Evolutionary conservation across 1,140 invertebrate genomes (phyloP), one percentile per base, ranked within the genome.

Genomic region (Penaeus chinensis): DNA sequence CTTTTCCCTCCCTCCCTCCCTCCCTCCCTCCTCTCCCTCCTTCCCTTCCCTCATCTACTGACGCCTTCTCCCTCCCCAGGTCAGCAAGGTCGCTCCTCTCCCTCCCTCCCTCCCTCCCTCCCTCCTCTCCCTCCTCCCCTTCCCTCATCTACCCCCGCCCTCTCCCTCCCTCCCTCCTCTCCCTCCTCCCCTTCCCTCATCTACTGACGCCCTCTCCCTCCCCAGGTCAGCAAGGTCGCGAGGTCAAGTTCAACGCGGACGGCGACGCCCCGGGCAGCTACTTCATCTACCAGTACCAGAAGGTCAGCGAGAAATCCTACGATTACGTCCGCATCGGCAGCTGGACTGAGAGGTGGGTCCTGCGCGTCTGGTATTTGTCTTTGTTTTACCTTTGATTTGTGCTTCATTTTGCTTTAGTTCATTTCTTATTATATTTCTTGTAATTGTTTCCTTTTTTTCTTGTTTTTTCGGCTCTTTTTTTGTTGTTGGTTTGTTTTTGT

Each of bases 251-350:
- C 91, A 94, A 95, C 91, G 90, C 92, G 22, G 93, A 95, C 88
- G 94, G 95, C 0, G 95, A 95, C 91, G 94, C 95, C 4, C 94
- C 93, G 83, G 95, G 95, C 27, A 94, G 93, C 90, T 95, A 95
- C 91, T 94, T 94, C 90, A 95, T 95, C 89, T 95, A 95, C 92
- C 94, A 95, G 91, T 95, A 95, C 91, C 94, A 95, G 90, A 93
- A 92, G 71, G 92, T 82, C 7, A 62, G 92, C 74, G 87, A 86
- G 10, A 92, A 91, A 24, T 92, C 93, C 90, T 94, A 93, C 89
- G 94, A 95, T 91, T 95, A 95, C 91, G 93, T 93, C 19, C 93
- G 92, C 65, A 94, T 95, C 88, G 95, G 95, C 42, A 92, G 93
- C 13, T 95, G 95, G 95, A 93, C 93, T 89, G 94, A 94, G 91